Evolutionary conservation across 2,888 invertebrate species (phyloP), one percentile per base, ranked within the genome.

Genomic region (Polyommatus iphigenia): DNA sequence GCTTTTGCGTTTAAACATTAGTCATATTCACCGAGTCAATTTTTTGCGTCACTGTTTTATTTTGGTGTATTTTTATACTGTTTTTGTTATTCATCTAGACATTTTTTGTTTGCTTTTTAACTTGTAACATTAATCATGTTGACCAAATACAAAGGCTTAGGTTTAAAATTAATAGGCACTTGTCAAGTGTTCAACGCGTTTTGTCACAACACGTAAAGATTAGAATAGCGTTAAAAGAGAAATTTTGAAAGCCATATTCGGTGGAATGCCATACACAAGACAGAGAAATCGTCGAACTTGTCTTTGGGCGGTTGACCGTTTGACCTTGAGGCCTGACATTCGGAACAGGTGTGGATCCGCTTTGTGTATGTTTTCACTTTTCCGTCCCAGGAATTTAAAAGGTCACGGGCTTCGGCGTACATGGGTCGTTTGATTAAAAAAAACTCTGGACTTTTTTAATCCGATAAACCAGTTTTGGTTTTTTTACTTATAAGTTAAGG

Each of bases 261-360:
- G 81, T 82, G 87, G 91, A 88, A 90, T 89, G 87, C 83, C 84
- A 86, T 85, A 87, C 87, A 87, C 78, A 77, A 81, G 88, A 87
- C 84, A 86, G 90, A 90, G 92, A 93, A 91, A 91, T 91, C 92
- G 87, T 87, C 54, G 24, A 85, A 85, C 85, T 83, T 81, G 83
- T 83, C 80, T 81, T 82, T 82, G 80, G 83, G 81, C 81, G 82
- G 83, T 84, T 88, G 89, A 87, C 87, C 87, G 82, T 85, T 85
- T 89, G 88, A 90, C 91, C 91, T 91, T 92, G 91, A 87, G 90
- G 91, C 91, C 91, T 92, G 91, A 87, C 90, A 88, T 90, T 90
- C 87, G 79, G 79, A 81, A 83, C 87, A 88, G 87, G 88, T 87
- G 86, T 82, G 79, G 82, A 84, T 84, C 83, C 83, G 83, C 82